A percentile compares a stretch with the other conserved stretches of the same genome.
phyloP scores from a whole-genome alignment of 2,888 invertebrate genomes.

The Heliconius erato region DNA sequence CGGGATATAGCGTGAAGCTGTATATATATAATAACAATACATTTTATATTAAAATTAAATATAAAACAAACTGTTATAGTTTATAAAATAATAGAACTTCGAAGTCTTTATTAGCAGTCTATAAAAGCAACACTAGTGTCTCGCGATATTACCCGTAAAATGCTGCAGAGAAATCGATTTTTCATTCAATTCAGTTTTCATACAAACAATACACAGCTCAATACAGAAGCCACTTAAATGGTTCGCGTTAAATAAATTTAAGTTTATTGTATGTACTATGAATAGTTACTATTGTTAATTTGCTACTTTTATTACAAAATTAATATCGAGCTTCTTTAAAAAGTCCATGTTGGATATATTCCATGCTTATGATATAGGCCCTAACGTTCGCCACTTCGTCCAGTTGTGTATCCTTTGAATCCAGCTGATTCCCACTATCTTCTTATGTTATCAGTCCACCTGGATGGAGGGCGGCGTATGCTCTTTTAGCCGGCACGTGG shows the following conservation, averaged over 20 bases:
- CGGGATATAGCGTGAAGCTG: too few species aligned
- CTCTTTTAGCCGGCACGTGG: too few species aligned
- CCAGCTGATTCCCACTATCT: too few species aligned
- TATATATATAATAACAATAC: background rate
- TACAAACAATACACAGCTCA: too few species aligned
- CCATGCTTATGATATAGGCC: too few species aligned
- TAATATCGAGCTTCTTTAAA: background rate
- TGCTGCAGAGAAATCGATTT: background rate
- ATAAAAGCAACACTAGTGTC: slow-evolving; percentile 1
- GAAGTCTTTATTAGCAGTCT: slow-evolving; percentile 6
- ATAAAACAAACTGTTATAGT: background rate
- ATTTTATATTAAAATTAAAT: background rate
- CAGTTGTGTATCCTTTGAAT: too few species aligned
- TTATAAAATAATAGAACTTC: background rate
- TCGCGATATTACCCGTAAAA: slow-evolving; percentile 8
- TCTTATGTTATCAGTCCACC: too few species aligned
- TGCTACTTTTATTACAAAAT: background rate
- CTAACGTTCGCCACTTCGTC: too few species aligned
- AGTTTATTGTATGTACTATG: background rate
- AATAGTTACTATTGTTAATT: background rate
- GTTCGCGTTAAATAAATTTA: background rate
- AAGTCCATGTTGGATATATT: too few species aligned
- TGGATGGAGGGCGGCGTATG: too few species aligned
- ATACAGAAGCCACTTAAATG: background rate
- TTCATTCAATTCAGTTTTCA: background rate